These are phyloP conservation scores for Telenomus remus DNA, from an alignment of 1,140 invertebrate species.

Conservation along the genomic window DNA sequence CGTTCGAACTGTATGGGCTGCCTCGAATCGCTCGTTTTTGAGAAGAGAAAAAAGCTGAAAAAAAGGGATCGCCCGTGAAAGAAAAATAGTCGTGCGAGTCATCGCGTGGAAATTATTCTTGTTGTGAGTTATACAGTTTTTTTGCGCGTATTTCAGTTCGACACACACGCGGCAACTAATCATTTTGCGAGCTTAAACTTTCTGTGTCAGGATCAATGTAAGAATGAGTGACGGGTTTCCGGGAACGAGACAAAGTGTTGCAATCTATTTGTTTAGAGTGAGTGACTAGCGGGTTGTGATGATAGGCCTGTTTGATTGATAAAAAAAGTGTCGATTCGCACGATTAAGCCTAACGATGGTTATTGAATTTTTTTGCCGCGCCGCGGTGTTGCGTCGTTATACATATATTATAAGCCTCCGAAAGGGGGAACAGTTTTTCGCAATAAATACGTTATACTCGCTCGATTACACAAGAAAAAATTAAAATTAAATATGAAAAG, in stretches of 20 bases:
- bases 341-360: slow-evolving; percentile 10
- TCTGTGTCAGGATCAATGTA: slow-evolving; percentile 41
- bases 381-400: not conserved
- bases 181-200: slow-evolving; percentile 45
- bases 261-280: slow-evolving; percentile 50
- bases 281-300: too few species aligned
- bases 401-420: not conserved
- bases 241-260: slow-evolving; percentile 46
- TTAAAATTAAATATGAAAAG: too few species aligned
- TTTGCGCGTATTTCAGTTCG: slow-evolving; percentile 30
- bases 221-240: slow-evolving; percentile 54
- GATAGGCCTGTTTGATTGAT: not conserved
- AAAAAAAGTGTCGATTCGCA: slow-evolving; percentile 19
- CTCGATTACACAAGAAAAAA: too few species aligned
- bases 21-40: slow-evolving; percentile 14
- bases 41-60: slow-evolving; percentile 28
- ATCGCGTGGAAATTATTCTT: slow-evolving; percentile 28
- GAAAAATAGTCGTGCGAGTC: slow-evolving; percentile 26
- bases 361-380: slow-evolving; percentile 20
- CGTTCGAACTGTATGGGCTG: slow-evolving; percentile 4
- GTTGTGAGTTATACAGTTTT: slow-evolving; percentile 18
- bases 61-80: not conserved
- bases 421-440: too few species aligned
- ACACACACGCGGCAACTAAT: slow-evolving; percentile 34
- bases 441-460: too few species aligned